Conservation (phyloP, 2,113 vertebrate genomes). For the Erythrolamprus reginae region DNA sequence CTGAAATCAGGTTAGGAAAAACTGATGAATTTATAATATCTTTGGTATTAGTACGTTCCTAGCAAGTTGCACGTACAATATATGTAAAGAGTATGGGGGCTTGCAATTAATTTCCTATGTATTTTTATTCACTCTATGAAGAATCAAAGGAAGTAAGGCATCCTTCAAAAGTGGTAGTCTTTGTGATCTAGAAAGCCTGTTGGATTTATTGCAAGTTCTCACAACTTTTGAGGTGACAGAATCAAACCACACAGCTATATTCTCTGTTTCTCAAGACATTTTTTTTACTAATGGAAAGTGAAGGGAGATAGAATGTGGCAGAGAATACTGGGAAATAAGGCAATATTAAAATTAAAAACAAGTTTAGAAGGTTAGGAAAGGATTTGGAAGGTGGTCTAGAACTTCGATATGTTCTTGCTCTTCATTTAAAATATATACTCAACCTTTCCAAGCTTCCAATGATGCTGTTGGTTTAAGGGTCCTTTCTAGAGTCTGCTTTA, state of each 20-base stretch:
- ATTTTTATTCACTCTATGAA: neutral
- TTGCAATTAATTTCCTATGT: neutral
- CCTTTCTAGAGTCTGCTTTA: neutral
- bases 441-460: neutral
- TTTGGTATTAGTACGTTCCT: neutral
- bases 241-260: neutral
- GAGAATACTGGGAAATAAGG: neutral
- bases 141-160: neutral
- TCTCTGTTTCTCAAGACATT: neutral
- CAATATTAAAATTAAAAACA: neutral
- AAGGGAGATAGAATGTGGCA: neutral
- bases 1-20: neutral
- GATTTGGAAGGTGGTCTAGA: neutral
- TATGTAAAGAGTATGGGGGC: too few species aligned
- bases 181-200: neutral
- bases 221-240: neutral
- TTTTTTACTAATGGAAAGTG: neutral
- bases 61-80: neutral
- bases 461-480: neutral
- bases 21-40: neutral
- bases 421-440: neutral
- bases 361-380: neutral
- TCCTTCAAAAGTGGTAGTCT: neutral
- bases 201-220: neutral
- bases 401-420: neutral